Conservation (phyloP, 2,888 invertebrate genomes). For the Apamea epomidion region DNA sequence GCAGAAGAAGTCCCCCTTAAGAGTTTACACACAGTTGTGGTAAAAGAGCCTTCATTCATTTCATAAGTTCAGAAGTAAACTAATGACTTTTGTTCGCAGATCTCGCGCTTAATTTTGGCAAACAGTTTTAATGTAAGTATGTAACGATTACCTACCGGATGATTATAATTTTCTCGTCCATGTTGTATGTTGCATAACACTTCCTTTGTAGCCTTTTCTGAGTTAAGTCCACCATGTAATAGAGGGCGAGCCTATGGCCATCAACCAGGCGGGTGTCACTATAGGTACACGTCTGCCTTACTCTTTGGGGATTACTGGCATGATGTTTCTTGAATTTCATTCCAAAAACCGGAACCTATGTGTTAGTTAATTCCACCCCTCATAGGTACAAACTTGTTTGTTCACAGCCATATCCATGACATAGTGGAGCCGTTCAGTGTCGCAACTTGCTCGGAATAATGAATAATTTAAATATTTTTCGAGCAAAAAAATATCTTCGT, state of each 20-base stretch:
- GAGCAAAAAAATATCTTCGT: slow-evolving; percentile 36
- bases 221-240: neutral
- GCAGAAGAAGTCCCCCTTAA: neutral
- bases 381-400: neutral
- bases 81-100: slow-evolving; percentile 19
- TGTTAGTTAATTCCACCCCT: neutral
- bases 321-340: neutral
- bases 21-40: slow-evolving; percentile 32
- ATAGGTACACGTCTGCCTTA: neutral
- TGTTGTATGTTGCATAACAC: neutral
- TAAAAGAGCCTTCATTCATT: slow-evolving; percentile 26
- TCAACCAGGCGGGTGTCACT: neutral
- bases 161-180: neutral
- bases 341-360: too few species aligned
- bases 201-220: neutral
- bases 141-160: neutral
- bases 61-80: slow-evolving; percentile 30
- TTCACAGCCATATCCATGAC: slow-evolving; percentile 16
- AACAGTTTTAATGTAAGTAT: neutral
- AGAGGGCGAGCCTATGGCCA: neutral
- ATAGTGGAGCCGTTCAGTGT: slow-evolving; percentile 17
- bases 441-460: slow-evolving; percentile 50
- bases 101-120: neutral
- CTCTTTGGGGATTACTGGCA: neutral
- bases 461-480: slow-evolving; percentile 56